phyloP scores from a whole-genome alignment of 2,113 vertebrate genomes.

The Alosa alosa region DNA sequence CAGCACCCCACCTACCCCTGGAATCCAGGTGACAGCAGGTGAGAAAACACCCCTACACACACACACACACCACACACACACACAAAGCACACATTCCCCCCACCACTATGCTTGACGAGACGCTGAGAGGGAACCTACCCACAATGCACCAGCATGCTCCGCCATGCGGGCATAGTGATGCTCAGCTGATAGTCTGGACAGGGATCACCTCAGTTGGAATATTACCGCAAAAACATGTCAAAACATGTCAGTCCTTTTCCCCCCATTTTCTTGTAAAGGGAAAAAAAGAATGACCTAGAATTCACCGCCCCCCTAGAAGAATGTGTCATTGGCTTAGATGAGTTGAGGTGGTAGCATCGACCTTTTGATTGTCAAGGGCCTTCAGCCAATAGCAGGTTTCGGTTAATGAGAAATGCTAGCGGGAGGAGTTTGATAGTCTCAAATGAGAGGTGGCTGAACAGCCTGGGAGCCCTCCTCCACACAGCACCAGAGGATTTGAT shows the following conservation, averaged over 20 bases:
- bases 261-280: not conserved
- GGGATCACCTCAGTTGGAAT: slow-evolving; percentile 35
- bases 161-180: slow-evolving; percentile 27
- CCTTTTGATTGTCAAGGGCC: not conserved
- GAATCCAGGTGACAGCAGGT: slow-evolving; percentile 53
- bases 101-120: slow-evolving; percentile 11
- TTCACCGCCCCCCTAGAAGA: not conserved
- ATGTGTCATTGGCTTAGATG: not conserved
- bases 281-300: not conserved
- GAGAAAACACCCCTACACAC: slow-evolving; percentile 34
- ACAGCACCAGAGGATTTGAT: not conserved
- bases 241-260: not conserved
- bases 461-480: not conserved
- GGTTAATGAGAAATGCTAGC: not conserved
- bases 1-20: slow-evolving; percentile 32
- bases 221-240: slow-evolving; percentile 38
- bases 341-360: not conserved
- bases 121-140: slow-evolving; percentile 32
- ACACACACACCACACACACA: not conserved
- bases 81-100: not conserved
- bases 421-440: not conserved
- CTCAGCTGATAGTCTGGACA: slow-evolving; percentile 30
- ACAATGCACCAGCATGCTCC: slow-evolving; percentile 36
- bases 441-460: not conserved
- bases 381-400: not conserved